Conservation (phyloP, 2,888 invertebrate genomes). For the Caenorhabditis plicata region DNA sequence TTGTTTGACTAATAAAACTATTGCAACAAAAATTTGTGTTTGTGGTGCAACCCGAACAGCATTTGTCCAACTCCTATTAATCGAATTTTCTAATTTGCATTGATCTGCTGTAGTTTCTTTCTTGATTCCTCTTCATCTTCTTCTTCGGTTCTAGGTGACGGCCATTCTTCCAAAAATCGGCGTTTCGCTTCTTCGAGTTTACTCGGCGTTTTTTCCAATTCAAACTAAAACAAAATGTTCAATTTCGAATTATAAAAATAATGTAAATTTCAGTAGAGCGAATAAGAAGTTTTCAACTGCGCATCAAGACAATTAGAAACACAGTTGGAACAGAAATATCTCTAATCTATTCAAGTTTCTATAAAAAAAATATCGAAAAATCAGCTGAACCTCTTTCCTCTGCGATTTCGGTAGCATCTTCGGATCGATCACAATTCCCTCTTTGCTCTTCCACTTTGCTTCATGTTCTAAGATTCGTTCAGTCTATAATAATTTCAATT, state of each 20-base stretch:
- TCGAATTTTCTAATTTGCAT: no score
- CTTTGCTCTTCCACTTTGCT: conserved; percentile 34
- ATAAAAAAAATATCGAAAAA: background rate
- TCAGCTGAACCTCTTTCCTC: conserved; percentile 16
- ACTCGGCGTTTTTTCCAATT: conserved; percentile 8
- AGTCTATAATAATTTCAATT: conserved; percentile 31
- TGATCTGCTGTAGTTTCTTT: no score
- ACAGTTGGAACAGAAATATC: no score
- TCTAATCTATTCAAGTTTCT: background rate
- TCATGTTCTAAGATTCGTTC: conserved; percentile 60
- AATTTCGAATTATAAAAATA: background rate
- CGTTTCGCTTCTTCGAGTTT: conserved; percentile 21
- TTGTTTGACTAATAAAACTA: no score
- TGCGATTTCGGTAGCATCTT: conserved; percentile 59
- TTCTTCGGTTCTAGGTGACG: background rate
- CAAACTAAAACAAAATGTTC: conserved; percentile 11
- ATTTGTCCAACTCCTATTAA: no score
- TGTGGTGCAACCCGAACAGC: no score
- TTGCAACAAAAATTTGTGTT: no score
- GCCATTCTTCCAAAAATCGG: conserved; percentile 25
- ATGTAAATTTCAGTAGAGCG: no score
- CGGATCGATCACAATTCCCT: conserved; percentile 46
- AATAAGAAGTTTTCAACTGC: no score
- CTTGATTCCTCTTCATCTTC: background rate
- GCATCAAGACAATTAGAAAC: no score